phyloP scores from a whole-genome alignment of 2,113 vertebrate genomes.

The Amphilophus citrinellus region DNA sequence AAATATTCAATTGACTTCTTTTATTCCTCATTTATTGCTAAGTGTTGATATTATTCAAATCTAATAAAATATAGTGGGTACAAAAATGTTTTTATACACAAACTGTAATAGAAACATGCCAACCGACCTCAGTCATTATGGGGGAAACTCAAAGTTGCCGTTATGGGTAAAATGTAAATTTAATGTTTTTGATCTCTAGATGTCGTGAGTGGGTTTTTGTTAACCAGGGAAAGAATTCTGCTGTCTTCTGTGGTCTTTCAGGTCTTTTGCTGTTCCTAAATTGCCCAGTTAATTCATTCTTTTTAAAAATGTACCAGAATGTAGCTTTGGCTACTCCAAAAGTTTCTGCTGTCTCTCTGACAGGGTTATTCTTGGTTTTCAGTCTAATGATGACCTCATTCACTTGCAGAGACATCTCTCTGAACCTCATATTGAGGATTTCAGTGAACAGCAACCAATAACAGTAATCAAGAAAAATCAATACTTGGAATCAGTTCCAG shows the following conservation, averaged over 20 bases:
- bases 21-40: too few species aligned
- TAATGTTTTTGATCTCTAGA: neutral
- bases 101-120: too few species aligned
- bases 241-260: neutral
- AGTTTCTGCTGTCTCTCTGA: neutral
- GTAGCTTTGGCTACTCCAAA: neutral
- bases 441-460: too few species aligned
- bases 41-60: too few species aligned
- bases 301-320: neutral
- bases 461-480: neutral
- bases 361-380: neutral
- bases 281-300: neutral
- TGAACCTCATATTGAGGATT: neutral
- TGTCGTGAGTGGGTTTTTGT: neutral
- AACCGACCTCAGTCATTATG: too few species aligned
- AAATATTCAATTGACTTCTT: too few species aligned
- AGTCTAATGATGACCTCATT: neutral
- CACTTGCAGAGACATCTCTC: neutral
- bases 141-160: too few species aligned
- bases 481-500: neutral
- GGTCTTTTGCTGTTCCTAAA: neutral
- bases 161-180: too few species aligned
- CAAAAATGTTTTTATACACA: too few species aligned
- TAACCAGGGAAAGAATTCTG: neutral
- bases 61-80: too few species aligned